Conservation (phyloP, 2,888 invertebrate genomes). For the Agriotes lineatus region DNA sequence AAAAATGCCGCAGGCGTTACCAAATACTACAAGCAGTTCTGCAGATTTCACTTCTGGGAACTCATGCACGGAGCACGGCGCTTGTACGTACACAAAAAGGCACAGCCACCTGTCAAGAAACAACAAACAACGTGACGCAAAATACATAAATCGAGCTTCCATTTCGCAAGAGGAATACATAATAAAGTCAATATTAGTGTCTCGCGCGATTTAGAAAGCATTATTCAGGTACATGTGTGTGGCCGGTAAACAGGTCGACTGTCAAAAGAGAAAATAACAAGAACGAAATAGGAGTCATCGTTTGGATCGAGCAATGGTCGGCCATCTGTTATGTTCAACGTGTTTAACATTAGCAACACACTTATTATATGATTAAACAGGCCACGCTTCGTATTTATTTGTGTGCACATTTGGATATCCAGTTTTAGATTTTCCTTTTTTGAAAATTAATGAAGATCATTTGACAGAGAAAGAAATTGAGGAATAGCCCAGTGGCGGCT, state of each 20-base stretch:
- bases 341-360: neutral
- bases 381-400: no score
- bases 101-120: conserved; percentile 12
- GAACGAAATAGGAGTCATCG: conserved; percentile 18
- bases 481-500: no score
- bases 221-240: conserved; percentile 18
- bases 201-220: conserved; percentile 26
- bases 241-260: conserved; percentile 35
- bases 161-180: conserved; percentile 15
- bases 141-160: conserved; percentile 22
- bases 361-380: no score
- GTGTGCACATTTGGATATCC: neutral
- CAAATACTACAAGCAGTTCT: conserved; percentile 22
- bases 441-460: no score
- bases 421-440: no score
- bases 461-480: no score
- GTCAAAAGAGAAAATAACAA: conserved; percentile 36
- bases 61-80: conserved; percentile 1
- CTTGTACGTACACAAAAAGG: neutral
- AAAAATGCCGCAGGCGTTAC: conserved; percentile 9
- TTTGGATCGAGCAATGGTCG: neutral
- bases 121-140: conserved; percentile 13
- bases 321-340: neutral
- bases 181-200: conserved; percentile 25
- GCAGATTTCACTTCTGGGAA: conserved; percentile 36